A percentile compares a stretch with the other conserved stretches of the same genome.
Conservation (phyloP, 1,140 invertebrate species). For the Diploscapter pachys region DNA sequence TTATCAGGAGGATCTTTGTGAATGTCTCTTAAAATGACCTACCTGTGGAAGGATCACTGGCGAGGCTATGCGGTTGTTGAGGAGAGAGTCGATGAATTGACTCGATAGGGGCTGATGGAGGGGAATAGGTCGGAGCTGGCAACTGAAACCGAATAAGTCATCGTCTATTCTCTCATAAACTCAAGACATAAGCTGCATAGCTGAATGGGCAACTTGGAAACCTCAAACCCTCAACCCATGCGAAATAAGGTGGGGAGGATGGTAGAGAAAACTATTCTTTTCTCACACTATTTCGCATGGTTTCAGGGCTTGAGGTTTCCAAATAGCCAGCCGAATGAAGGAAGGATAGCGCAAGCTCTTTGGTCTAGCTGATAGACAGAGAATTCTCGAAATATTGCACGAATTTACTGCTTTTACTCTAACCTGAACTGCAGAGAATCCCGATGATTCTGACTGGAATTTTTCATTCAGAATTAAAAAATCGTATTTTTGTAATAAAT, state of each 20-base stretch:
- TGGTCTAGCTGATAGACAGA: too few relatives aligned
- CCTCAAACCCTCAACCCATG: too few relatives aligned
- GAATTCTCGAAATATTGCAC: background rate
- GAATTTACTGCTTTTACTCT: background rate
- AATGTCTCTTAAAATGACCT: background rate
- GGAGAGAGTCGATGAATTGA: too few relatives aligned
- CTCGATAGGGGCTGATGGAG: slow-evolving; percentile 32
- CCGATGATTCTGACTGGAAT: slow-evolving; percentile 23
- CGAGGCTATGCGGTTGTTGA: too few relatives aligned
- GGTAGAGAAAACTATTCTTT: too few relatives aligned
- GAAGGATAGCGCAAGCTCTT: too few relatives aligned
- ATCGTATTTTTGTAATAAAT: slow-evolving; percentile 7
- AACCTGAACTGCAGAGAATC: slow-evolving; percentile 18
- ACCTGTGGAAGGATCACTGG: slow-evolving; percentile 9
- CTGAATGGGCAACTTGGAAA: too few relatives aligned
- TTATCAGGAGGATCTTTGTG: background rate
- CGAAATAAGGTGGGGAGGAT: too few relatives aligned
- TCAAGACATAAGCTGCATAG: too few relatives aligned
- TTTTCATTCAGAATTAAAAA: background rate
- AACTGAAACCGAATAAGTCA: slow-evolving; percentile 26
- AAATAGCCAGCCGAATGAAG: too few relatives aligned
- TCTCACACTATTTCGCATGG: too few relatives aligned
- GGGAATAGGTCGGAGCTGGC: slow-evolving; percentile 40
- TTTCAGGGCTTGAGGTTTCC: too few relatives aligned
- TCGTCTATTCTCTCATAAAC: background rate